Percentiles rank a stretch among this genome's conserved stretches.
Conservation (phyloP, 92 coral and sea anemone species). For the Zoanthus sociatus region DNA sequence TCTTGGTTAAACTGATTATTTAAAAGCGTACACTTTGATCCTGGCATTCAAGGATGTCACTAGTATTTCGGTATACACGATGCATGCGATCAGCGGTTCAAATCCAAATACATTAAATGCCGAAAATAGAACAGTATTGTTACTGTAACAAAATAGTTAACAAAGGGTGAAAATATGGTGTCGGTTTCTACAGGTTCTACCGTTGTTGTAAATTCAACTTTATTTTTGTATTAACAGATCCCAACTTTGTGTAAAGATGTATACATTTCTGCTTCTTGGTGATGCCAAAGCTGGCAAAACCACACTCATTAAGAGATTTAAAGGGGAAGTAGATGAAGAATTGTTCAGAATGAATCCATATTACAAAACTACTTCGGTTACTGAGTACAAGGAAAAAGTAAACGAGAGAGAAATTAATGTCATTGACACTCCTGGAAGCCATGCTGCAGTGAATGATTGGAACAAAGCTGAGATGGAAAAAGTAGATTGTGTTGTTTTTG, state of each 20-base stretch:
- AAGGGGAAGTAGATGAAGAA: background rate
- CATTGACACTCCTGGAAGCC: conserved; percentile 35
- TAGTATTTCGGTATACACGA: too few species aligned
- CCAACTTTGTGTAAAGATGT: background rate
- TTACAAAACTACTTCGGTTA: conserved; percentile 9
- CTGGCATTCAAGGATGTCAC: too few species aligned
- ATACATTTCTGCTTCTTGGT: conserved; percentile 28
- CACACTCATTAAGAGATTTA: background rate
- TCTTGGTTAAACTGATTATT: too few species aligned
- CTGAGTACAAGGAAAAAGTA: background rate
- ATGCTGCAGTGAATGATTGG: conserved; percentile 14
- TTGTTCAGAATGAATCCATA: background rate
- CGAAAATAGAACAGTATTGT: too few species aligned
- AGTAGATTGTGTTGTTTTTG: conserved; percentile 33
- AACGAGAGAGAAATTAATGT: background rate
- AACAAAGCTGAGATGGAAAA: background rate
- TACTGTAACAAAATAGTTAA: too few species aligned
- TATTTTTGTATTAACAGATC: too few species aligned
- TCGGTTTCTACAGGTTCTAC: too few species aligned
- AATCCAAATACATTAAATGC: too few species aligned
- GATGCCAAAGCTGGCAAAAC: conserved; percentile 37
- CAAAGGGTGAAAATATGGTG: too few species aligned
- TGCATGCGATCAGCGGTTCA: too few species aligned
- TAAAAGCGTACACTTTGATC: too few species aligned
- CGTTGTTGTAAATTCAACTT: too few species aligned